phyloP scores from a whole-genome alignment of 1,140 invertebrate genomes.

The Littorina saxatilis region DNA sequence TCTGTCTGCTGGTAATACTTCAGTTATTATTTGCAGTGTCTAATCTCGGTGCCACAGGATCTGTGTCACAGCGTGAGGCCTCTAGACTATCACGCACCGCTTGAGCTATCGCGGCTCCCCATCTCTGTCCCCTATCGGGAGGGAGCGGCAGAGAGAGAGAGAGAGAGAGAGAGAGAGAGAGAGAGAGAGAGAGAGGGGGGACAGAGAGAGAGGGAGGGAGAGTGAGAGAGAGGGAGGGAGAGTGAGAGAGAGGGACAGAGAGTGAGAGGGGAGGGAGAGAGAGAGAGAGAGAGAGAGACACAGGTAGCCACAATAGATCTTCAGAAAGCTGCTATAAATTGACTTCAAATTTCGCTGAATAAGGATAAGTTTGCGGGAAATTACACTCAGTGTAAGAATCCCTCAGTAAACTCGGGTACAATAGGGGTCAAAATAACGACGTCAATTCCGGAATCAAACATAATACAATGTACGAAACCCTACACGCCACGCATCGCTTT shows the following conservation, averaged over 20 bases:
- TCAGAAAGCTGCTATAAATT: constrained; percentile 13
- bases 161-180: no score
- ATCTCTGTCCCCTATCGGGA: neutral
- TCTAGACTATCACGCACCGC: neutral
- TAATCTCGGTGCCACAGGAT: constrained; percentile 1
- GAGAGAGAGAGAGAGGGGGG: constrained; percentile 17
- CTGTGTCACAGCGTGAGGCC: neutral
- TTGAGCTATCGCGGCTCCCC: neutral
- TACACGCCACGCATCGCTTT: no score
- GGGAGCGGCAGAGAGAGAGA: neutral
- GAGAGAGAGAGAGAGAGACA: constrained; percentile 38
- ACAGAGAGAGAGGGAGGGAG: constrained; percentile 1
- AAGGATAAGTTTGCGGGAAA: no score
- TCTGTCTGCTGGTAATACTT: no score
- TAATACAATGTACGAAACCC: no score
- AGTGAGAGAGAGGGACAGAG: neutral
- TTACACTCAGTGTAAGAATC: no score
- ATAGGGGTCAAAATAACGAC: no score
- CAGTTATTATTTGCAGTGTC: neutral
- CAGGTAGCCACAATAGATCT: constrained; percentile 15
- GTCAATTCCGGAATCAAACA: no score
- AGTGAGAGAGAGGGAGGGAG: neutral
- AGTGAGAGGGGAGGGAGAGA: constrained; percentile 24
- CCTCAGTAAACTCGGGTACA: no score
- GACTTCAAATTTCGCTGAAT: neutral